Conservation (phyloP, 2,888 invertebrate species). For the Bhutanitis thaidina region DNA sequence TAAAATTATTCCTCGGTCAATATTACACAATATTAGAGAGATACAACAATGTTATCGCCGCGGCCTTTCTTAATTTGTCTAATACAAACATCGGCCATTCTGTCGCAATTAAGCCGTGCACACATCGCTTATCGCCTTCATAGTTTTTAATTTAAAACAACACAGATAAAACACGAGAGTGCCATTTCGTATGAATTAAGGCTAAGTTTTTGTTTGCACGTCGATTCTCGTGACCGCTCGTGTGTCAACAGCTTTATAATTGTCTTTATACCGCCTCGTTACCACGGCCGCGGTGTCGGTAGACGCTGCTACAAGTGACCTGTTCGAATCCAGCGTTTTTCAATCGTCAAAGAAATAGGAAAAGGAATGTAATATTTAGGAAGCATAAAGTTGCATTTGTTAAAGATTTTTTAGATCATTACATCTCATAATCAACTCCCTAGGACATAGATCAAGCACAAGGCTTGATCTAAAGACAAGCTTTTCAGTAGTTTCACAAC, state of each 20-base stretch:
- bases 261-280: constrained; percentile 10
- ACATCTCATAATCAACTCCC: no score
- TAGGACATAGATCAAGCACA: no score
- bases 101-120: constrained; percentile 39
- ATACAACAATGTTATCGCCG: constrained; percentile 34
- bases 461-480: no score
- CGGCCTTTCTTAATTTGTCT: constrained; percentile 42
- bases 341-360: no score
- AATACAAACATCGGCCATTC: constrained; percentile 47
- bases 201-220: constrained; percentile 35
- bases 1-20: constrained; percentile 26
- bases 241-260: constrained; percentile 30
- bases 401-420: no score
- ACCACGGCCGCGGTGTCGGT: neutral
- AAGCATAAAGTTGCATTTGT: no score
- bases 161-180: constrained; percentile 37
- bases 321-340: no score
- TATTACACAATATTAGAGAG: constrained; percentile 35
- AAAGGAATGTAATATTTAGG: no score
- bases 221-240: constrained; percentile 33
- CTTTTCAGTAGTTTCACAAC: no score
- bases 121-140: constrained; percentile 40
- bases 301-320: neutral
- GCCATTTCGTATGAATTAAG: constrained; percentile 44
- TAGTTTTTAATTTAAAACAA: constrained; percentile 53